A percentile compares a stretch with the other conserved stretches of the same genome.
These are phyloP conservation scores for Echeneis naucrates DNA, from an alignment of 2,797 vertebrate genomes.

Conservation along the genomic window DNA sequence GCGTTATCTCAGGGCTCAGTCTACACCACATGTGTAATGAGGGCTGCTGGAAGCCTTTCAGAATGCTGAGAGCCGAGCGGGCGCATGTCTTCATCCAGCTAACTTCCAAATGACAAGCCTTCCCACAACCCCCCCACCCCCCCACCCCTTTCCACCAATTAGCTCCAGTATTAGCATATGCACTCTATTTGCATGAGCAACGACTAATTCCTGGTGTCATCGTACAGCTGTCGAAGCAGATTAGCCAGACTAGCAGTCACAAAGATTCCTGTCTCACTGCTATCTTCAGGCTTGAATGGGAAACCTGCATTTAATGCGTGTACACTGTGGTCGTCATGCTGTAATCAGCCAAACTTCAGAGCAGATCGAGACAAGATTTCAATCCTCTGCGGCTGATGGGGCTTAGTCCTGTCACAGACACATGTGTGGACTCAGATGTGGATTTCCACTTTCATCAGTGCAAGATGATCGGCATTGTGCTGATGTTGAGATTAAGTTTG, in stretches of 20 bases:
- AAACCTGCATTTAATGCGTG: conserved; percentile 24
- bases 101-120: conserved; percentile 63
- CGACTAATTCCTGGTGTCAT: conserved; percentile 77
- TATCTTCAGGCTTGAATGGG: conserved; percentile 18
- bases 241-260: conserved; percentile 69
- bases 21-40: conserved; percentile 54
- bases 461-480: neutral
- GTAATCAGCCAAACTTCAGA: conserved; percentile 8
- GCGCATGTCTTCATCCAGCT: conserved; percentile 59
- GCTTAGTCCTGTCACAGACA: neutral
- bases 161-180: conserved; percentile 78
- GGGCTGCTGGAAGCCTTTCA: conserved; percentile 59
- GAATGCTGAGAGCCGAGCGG: conserved; percentile 44
- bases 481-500: conserved; percentile 40
- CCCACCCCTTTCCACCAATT: conserved; percentile 64
- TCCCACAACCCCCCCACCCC: conserved; percentile 5
- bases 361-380: conserved; percentile 15
- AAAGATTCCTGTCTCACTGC: conserved; percentile 49
- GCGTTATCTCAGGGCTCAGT: conserved; percentile 23
- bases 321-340: conserved; percentile 6
- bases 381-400: conserved; percentile 8
- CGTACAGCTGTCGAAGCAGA: conserved; percentile 77
- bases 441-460: conserved; percentile 8
- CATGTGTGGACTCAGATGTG: conserved; percentile 8
- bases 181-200: conserved; percentile 77